Evolutionary conservation across 1,140 invertebrate species (phyloP).

Genomic region (Formica selysi): DNA sequence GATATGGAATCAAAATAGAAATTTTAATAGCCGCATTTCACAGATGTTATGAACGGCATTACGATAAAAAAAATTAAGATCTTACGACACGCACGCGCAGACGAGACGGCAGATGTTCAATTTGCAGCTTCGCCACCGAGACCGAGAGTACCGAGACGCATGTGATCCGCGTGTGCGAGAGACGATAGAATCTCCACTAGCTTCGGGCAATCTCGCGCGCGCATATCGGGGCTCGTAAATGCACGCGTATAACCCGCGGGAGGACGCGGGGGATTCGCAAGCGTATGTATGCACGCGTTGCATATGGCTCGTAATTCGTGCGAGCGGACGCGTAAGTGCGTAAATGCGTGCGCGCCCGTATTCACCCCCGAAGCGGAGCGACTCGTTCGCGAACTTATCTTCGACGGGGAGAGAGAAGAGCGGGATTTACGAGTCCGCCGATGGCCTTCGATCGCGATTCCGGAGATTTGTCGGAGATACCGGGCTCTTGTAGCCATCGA

Average conservation of each 20-base stretch:
- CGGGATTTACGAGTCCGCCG: conserved; percentile 65
- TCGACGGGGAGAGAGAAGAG: not conserved
- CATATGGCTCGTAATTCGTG: conserved; percentile 38
- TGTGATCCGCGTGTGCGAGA: conserved; percentile 8
- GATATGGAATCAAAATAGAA: conserved; percentile 11
- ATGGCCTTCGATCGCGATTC: conserved; percentile 67
- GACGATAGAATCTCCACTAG: conserved; percentile 65
- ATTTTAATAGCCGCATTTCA: conserved; percentile 50
- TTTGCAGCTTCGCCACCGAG: conserved; percentile 56
- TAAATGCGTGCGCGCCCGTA: conserved; percentile 31
- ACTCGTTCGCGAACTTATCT: conserved; percentile 21
- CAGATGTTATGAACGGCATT: conserved; percentile 12
- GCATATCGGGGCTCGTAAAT: conserved; percentile 44
- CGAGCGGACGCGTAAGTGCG: conserved; percentile 32
- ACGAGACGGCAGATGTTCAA: conserved; percentile 62
- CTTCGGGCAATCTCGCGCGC: conserved; percentile 42
- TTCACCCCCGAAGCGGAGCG: conserved; percentile 41
- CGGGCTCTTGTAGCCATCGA: conserved; percentile 51
- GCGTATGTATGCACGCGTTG: conserved; percentile 33
- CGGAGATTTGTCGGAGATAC: conserved; percentile 69
- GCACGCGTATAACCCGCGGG: conserved; percentile 62
- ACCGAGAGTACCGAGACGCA: conserved; percentile 29
- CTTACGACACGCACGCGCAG: conserved; percentile 46
- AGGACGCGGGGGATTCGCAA: not conserved
- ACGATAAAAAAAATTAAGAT: conserved; percentile 48